Evolutionary conservation across 2,888 invertebrate genomes (phyloP), one percentile per base, ranked within the genome.

Genomic region (Xestia sexstrigata): DNA sequence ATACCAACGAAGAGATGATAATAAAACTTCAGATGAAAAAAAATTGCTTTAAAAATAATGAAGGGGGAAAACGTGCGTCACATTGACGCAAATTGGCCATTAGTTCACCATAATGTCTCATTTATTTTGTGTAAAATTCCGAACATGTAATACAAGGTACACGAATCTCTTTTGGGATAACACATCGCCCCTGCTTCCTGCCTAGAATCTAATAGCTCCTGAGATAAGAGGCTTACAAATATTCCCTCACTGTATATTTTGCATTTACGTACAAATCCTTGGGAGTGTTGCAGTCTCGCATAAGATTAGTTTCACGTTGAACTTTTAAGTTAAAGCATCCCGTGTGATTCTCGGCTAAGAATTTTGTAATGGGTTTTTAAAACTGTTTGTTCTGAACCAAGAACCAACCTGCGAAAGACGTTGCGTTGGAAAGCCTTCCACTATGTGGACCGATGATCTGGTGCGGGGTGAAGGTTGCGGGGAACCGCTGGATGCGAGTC

Each of bases 171-270:
- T 66, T 17, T 66, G 23, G 39, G 58, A 66, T 47, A 77, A 30
- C n/a, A 42, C 15, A 49, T 42, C 26, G 20, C 47, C 30, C 23
- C 20, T 20, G 60, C 49, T 60, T 77, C 68, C 30, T 68, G n/a
- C 8, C 20, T 6, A 49, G 9, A 42, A 47, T 42, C 13, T 49
- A 66, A 72, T 58, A 72, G n/a, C n/a, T 71, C 13, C 9, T 39
- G 42, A 71, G 71, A 65, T 71, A 71, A 65, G 63, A 1, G 49
- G 78, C 58, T 80, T 72, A 65, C 60, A 58, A 78, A 80, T 79
- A 80, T 80, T 71, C 30, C 39, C 11, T 13, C 9, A 2, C 30
- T 49, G n/a, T 42, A 42, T 42, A 72, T 65, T 72, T 66, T 66
- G 30, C 65, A 72, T 60, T 60, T 49, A 26, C 9, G 39, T n/a